Base-by-base conservation (phyloP, 1,140 invertebrate species). In the Meteorus sp. region DNA sequence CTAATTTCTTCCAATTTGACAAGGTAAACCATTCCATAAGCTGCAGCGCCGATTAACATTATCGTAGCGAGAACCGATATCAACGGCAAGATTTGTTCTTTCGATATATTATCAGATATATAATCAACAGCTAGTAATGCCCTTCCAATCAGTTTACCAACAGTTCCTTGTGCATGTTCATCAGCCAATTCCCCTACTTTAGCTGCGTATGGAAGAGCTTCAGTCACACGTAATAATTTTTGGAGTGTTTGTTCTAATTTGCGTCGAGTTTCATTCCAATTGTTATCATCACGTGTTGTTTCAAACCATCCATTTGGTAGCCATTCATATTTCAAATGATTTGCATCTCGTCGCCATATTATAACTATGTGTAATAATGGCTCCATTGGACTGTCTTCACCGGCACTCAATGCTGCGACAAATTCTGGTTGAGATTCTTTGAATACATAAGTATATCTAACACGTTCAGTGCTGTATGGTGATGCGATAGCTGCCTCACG, bases 251-350 rank as follows among this genome's bases (percentile, higher is more conserved):
- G 82, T 35, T 89, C 87, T n/a, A 95, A 78, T 20, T 85, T 85
- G 19, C 83, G 78, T 61, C 86, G 85, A 0, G 90, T 92, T 57
- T 87, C 82, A 74, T 94, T 94, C 60, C 89, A 83, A 29, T 84
- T 68, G 52, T 74, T 78, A 45, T 85, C 84, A 45, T 80, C 74
- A 56, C 79, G 63, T 25, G 72, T 71, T 8, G 71, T 60, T 20
- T 78, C 72, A 19, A 83, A 72, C 75, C 73, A 78, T 9, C 59
- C 66, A 59, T 71, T 71, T 59, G 67, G 72, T 45, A 80, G 74
- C 94, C 95, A 97, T 70, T 96, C 93, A 71, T 95, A 97, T 70
- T 92, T 92, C n/a, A 97, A 80, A 54, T 90, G 87, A 17, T 87
- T 87, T 13, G 86, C 84, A 73, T 95, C 93, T 39, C 89, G 83